Base-by-base conservation (phyloP, 2,113 vertebrate species). In the Colaptes auratus region DNA sequence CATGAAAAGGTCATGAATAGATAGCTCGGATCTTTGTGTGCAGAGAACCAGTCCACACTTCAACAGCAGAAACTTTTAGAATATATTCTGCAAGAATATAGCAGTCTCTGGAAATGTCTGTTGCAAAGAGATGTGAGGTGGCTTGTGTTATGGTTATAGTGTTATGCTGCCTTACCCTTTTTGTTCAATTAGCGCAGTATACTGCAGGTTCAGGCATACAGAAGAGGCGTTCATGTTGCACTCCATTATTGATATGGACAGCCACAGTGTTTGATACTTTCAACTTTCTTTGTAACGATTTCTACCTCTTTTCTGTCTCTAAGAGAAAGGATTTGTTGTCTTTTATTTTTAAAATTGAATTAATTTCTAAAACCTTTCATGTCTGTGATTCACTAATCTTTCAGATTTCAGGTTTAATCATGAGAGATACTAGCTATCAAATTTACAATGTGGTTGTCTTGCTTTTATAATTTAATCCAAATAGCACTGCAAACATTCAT, bases 81-180 rank as follows among this genome's bases (percentile, higher is more conserved):
- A 73, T 46, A 33, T 30, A 56, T 90, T 79, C 60, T 77, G 53
- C 24, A 82, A 33, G 76, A 55, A 74, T 52, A 25, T 9, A 36
- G 18, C 28, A 66, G 15, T 71, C 44, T 44, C 46, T 86, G 82
- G 46, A 21, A 71, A 56, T 12, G 46, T 35, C 39, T 86, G 17
- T 25, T 76, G 60, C 28, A 65, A 55, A 83, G 69, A 30, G 28
- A 15, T 0, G 25, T 16, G 48, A 78, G 19, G 31, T 52, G 50
- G 14, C 42, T 83, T 0, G 0, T 2, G 1, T 56, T 59, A 52
- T 31, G 16, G 25, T 80, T 15, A 7, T 39, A 30, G 33, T 42
- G 74, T 76, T 66, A 25, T n/a, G 24, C 10, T 55, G 6, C 42
- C 12, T 30, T 46, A 21, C 12, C 3, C 7, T 79, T 28, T 30